Conservation (phyloP, 1,140 invertebrate species). For the Chionoecetes opilio region DNA sequence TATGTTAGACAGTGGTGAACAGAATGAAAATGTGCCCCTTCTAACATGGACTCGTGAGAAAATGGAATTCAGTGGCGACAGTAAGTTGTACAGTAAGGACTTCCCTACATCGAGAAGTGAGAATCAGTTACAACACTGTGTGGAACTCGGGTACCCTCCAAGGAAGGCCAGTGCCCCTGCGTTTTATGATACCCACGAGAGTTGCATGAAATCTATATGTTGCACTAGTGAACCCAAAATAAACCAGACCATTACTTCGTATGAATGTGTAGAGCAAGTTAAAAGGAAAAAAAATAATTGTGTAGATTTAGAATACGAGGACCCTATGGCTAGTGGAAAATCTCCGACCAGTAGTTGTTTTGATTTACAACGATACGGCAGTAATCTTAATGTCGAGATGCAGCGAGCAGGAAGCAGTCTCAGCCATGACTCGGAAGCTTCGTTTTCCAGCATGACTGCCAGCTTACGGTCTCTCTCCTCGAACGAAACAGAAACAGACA, state of each 20-base stretch:
- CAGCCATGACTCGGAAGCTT: conserved; percentile 80
- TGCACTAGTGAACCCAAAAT: conserved; percentile 77
- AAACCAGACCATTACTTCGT: conserved; percentile 68
- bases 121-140: conserved; percentile 78
- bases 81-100: conserved; percentile 80
- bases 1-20: conserved; percentile 72
- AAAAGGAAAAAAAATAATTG: conserved; percentile 72
- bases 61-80: conserved; percentile 72
- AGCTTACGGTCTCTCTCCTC: conserved; percentile 79
- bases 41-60: conserved; percentile 70
- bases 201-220: conserved; percentile 71
- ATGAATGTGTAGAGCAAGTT: conserved; percentile 71
- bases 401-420: conserved; percentile 79
- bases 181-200: conserved; percentile 75
- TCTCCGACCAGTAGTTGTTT: conserved; percentile 76
- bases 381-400: conserved; percentile 67
- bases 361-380: conserved; percentile 72
- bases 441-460: conserved; percentile 80
- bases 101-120: conserved; percentile 79
- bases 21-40: conserved; percentile 75
- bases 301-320: conserved; percentile 68
- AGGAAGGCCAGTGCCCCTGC: conserved; percentile 81
- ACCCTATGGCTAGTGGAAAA: conserved; percentile 67
- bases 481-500: conserved; percentile 81
- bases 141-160: conserved; percentile 76